These are phyloP conservation scores for Cuniculus paca DNA, from an alignment of 2,797 vertebrate species.

Conservation along the genomic window DNA sequence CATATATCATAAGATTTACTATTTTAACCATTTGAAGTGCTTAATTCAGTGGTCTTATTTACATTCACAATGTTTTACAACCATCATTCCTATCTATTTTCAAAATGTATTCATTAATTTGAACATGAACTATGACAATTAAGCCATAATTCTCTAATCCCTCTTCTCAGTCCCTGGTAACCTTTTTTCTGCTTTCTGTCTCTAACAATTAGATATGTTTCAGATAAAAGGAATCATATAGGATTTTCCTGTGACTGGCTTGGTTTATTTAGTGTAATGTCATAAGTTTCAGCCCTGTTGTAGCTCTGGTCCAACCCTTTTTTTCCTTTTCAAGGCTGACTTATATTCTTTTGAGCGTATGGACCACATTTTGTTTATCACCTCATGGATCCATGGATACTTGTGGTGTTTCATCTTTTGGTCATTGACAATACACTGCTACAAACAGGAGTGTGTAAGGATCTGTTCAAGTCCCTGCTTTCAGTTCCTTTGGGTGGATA, in stretches of 20 bases:
- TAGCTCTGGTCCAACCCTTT: background rate
- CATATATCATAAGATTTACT: background rate
- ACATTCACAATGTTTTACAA: background rate
- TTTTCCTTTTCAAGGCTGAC: background rate
- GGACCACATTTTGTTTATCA: background rate
- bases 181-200: background rate
- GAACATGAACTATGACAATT: background rate
- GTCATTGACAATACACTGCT: background rate
- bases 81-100: background rate
- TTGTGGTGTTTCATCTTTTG: background rate
- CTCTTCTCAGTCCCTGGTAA: background rate
- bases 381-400: background rate
- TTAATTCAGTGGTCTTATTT: background rate
- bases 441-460: rapidly evolving
- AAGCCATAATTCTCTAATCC: background rate
- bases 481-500: background rate
- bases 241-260: background rate
- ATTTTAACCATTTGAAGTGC: background rate
- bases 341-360: background rate
- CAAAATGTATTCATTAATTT: background rate
- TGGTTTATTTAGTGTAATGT: background rate
- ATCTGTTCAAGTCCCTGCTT: background rate
- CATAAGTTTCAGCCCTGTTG: background rate
- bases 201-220: background rate
- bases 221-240: background rate